Evolutionary conservation across 2,797 vertebrate genomes (phyloP), one percentile per base, ranked within the genome.

Genomic region (Melanotaenia pygmaea): DNA sequence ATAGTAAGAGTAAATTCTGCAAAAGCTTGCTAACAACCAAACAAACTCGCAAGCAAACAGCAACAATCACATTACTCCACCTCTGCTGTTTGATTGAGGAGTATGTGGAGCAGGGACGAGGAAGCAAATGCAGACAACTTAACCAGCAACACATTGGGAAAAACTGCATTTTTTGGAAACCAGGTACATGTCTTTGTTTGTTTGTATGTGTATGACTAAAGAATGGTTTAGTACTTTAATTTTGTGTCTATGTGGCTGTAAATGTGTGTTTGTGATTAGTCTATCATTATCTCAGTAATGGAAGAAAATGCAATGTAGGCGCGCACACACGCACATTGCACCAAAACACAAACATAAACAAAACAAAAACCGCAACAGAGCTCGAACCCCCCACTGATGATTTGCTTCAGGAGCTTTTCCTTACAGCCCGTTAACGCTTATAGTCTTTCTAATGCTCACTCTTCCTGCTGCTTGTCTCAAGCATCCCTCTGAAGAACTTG

Each of bases 241-340:
- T 47, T 56, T 72, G 59, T 22, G 10, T 9, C 16, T 12, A 66
- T 81, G 67, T 51, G 62, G 65, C 16, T 77, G 53, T 32, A 20
- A 54, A 40, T 72, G 67, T 67, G 83, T 92, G 86, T 91, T 86
- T 79, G 72, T 72, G 59, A 89, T 91, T 83, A 89, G 74, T 40
- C 64, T 61, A 60, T 77, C 79, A 89, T 90, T 85, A 85, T 74
- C 68, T 80, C 71, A 61, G 72, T 65, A 64, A 82, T 26, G 37
- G 73, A 0, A 0, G 80, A 86, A 81, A 90, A 91, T 83, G 88
- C 78, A 87, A 78, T 67, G 84, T 84, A 79, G 43, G 67, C n/a
- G 2, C 7, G 2, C 8, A 67, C 26, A 56, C 69, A 62, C 74
- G 40, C 34, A 72, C 45, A 37, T 24, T 54, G 45, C 71, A 72